Conservation (phyloP, 2,888 invertebrate species). For the Marronus borbonicus region DNA sequence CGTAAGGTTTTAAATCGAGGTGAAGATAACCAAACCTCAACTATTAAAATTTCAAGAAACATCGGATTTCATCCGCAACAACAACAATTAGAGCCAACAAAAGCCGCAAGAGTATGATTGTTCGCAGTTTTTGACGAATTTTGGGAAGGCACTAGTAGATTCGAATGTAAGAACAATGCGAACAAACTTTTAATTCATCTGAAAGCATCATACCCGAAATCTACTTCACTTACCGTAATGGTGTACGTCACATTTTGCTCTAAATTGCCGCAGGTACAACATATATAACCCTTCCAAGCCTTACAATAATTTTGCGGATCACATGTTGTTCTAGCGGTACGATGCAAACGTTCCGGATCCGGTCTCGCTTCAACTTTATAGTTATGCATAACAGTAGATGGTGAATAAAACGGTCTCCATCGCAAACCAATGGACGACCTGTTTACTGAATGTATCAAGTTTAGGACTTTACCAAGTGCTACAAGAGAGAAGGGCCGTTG, state of each 20-base stretch:
- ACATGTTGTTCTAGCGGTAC: not conserved
- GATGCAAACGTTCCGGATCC: not conserved
- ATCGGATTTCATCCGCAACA: too few relatives aligned
- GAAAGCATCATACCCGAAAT: not conserved
- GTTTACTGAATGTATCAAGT: not conserved
- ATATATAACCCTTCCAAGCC: slow-evolving; percentile 24
- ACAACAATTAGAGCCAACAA: too few relatives aligned
- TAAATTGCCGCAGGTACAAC: not conserved
- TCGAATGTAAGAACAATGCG: not conserved
- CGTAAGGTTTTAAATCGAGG: too few relatives aligned
- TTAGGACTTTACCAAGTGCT: not conserved
- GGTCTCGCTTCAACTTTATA: not conserved
- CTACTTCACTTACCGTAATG: not conserved
- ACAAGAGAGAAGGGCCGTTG: not conserved
- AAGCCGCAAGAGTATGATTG: too few relatives aligned
- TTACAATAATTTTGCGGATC: not conserved
- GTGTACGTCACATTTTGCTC: not conserved
- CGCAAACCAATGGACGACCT: not conserved
- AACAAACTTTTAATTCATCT: not conserved
- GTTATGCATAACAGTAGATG: not conserved
- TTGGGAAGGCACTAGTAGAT: too few relatives aligned
- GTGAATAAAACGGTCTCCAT: slow-evolving; percentile 24
- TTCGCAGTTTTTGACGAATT: too few relatives aligned
- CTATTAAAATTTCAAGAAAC: too few relatives aligned
- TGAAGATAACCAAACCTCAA: too few relatives aligned